These are phyloP conservation scores for Rissa tridactyla DNA, from an alignment of 2,113 vertebrate species.

Conservation along the genomic window DNA sequence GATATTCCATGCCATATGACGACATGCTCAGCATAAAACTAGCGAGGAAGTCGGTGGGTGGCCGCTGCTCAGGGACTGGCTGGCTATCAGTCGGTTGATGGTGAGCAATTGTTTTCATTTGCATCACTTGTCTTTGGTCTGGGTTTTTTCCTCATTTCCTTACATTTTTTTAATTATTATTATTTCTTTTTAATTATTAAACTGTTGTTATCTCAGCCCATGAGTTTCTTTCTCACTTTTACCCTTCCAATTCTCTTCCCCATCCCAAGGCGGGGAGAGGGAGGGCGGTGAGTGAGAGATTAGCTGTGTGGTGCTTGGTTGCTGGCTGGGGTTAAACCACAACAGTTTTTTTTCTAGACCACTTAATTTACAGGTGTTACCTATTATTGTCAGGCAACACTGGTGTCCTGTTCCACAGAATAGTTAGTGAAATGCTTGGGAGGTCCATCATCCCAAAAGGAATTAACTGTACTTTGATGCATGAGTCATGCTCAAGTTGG, in stretches of 20 bases:
- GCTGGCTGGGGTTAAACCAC: not conserved
- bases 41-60: not conserved
- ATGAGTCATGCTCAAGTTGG: not conserved
- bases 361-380: not conserved
- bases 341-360: not conserved
- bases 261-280: accelerated
- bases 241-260: accelerated
- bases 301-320: not conserved
- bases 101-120: not conserved
- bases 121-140: not conserved
- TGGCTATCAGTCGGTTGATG: accelerated
- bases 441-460: not conserved
- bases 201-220: not conserved
- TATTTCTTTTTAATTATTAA: not conserved
- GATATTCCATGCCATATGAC: not conserved
- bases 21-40: not conserved
- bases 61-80: accelerated
- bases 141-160: not conserved
- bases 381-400: not conserved
- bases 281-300: not conserved
- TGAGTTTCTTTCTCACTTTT: not conserved
- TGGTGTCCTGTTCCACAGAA: not conserved
- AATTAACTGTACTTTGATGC: not conserved
- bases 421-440: not conserved
- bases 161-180: too few relatives aligned